Evolutionary conservation across 2,113 vertebrate genomes (phyloP), one percentile per base, ranked within the genome.

Genomic region (Pampusana beccarii): DNA sequence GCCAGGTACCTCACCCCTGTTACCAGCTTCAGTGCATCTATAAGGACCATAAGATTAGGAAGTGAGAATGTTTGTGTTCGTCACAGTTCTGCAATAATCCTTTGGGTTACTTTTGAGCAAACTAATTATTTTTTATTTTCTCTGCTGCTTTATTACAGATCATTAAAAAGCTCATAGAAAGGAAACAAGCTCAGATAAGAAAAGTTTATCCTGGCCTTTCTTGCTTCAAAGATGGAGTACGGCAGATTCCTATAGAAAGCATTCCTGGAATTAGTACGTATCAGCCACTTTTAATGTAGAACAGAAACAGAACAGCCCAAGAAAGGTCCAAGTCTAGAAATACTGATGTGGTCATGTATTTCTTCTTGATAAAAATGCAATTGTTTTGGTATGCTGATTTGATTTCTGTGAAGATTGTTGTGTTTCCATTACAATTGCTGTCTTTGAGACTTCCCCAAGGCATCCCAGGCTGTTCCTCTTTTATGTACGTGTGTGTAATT

Each of bases 191-290:
- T 84, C 99, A 99, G 97, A 99, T 99, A 96, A 98, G 99, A 85
- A 99, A 99, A 96, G 99, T 99, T 93, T 99, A 99, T 87, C 99
- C 99, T 21, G 99, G 99, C n/a, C 98, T 99, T 93, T 99, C 99
- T 64, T 99, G 99, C 97, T 99, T 99, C 98, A 99, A 99, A 97
- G 99, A 99, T 79, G 99, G 99, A 96, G 99, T 99, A 80, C 98
- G 99, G 67, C 99, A 99, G 97, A 99, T 99, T 97, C 99, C 99
- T 33, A 99, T 99, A 90, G 99, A 99, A 97, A 99, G 99, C 98
- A 99, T 99, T 98, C 99, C 99, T 93, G 99, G 99, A 97, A 99
- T 99, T 96, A 98, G 99, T 99, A 99, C 25, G 99, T 98, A 98
- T 88, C 78, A 70, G 62, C 24, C 40, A 91, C 56, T 80, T 88